A percentile compares a stretch with the other conserved stretches of the same genome.
Conservation (phyloP, 2,797 vertebrate species). For the Sardinella longiceps region DNA sequence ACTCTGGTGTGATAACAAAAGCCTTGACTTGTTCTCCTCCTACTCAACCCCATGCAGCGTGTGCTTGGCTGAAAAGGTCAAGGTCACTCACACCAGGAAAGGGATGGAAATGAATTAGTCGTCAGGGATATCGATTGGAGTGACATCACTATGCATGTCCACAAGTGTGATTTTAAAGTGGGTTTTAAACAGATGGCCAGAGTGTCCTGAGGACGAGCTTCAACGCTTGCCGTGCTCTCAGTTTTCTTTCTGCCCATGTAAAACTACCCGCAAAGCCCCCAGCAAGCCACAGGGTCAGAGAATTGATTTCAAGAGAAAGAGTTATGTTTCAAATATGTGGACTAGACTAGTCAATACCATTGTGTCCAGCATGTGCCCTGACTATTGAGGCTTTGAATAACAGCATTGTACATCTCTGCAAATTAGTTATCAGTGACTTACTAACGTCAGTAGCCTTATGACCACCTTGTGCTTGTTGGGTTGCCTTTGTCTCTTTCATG, state of each 20-base stretch:
- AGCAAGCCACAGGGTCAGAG: background rate
- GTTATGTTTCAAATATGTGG: conserved; percentile 11
- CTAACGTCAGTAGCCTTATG: background rate
- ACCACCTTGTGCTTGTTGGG: background rate
- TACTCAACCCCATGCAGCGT: background rate
- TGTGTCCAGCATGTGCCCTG: background rate
- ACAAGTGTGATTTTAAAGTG: conserved; percentile 43
- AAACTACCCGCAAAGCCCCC: background rate
- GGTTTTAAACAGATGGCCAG: conserved; percentile 54
- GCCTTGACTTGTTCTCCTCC: background rate
- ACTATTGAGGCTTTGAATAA: background rate
- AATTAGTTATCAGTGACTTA: background rate
- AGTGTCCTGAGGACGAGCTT: conserved; percentile 38
- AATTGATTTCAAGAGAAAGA: background rate
- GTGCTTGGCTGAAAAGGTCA: conserved; percentile 58
- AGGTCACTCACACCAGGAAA: conserved; percentile 67
- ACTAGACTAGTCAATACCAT: conserved; percentile 10
- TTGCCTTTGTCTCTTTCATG: background rate
- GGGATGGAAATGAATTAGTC: conserved; percentile 61
- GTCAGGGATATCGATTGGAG: conserved; percentile 64
- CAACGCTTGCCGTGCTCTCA: conserved; percentile 27
- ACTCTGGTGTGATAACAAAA: background rate
- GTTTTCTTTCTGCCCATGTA: conserved; percentile 45
- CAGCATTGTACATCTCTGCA: background rate
- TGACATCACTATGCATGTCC: conserved; percentile 37